Evolutionary conservation across 2,797 vertebrate genomes (phyloP).

Genomic region (Melopsittacus undulatus): DNA sequence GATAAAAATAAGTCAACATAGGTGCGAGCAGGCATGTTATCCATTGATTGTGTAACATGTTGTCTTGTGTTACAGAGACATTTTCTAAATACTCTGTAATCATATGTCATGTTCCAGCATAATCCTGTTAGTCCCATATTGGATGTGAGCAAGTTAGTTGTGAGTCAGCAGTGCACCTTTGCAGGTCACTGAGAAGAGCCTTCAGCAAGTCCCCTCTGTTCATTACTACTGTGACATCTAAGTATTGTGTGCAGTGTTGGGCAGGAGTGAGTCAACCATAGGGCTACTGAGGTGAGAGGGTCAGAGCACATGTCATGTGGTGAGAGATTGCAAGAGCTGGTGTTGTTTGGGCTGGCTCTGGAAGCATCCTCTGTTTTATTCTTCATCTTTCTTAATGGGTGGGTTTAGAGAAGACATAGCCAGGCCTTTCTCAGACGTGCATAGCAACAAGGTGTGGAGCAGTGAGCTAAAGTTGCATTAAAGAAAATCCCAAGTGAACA

Average conservation of each 20-base stretch:
- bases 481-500: neutral
- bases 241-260: neutral
- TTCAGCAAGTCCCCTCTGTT: neutral
- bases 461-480: neutral
- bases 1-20: neutral
- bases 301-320: neutral
- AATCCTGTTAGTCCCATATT: neutral
- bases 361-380: neutral
- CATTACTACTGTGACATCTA: neutral
- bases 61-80: neutral
- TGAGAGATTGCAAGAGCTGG: neutral
- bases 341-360: neutral
- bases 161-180: neutral
- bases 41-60: neutral
- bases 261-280: neutral
- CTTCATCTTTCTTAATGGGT: neutral
- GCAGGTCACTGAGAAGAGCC: neutral
- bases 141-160: neutral
- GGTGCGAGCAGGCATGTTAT: neutral
- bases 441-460: neutral
- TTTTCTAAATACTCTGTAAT: neutral
- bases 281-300: neutral
- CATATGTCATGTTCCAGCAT: fast-evolving
- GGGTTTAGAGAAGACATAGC: neutral
- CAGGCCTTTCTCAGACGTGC: neutral